Base-by-base conservation (phyloP, 2,113 vertebrate species). In the Ciconia boyciana region DNA sequence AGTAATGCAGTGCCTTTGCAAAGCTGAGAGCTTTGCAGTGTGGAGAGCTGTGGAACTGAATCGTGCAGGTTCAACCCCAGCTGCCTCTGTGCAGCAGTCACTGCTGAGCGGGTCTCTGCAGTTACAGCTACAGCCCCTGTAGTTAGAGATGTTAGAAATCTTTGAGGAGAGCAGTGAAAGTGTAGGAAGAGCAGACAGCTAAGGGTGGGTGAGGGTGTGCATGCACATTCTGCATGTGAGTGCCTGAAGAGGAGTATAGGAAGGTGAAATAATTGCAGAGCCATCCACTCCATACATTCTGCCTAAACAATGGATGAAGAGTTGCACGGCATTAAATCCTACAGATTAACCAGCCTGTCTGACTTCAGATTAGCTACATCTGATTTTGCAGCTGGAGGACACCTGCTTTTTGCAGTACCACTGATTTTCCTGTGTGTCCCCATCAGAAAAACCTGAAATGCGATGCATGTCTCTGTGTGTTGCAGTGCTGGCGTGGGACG, bases 401-500 rank as follows among this genome's bases (percentile, higher is more conserved):
- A 34, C 9, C 44, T 78, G 64, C 26, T 58, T 15, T 31, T 39
- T 39, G 43, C 87, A 72, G 34, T 16, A 18, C 18, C 16, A 2
- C 49, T 44, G 58, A 1, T 46, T 51, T 32, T 16, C 36, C 41
- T 28, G 10, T 9, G 7, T 29, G 39, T 6, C 10, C 16, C 13
- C 52, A 26, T 9, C 25, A 57, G 70, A 32, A 29, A 58, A 60
- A n/a, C 10, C 44, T 52, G 51, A 15, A 2, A 4, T 10, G 21
- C 64, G 26, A 0, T 57, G 31, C 16, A 0, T 31, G 65, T 78
- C 7, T 91, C 1, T 93, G 32, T 94, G 49, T 96, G 61, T 95
- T 94, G 54, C 98, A 99, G 99, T 5, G 99, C 99, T 4, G 99
- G 99, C 4, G 99, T 99, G 20, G 99, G 99, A 10, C 97, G 99